These are phyloP conservation scores for Popillia japonica DNA, from an alignment of 1,140 invertebrate genomes.

Conservation along the genomic window DNA sequence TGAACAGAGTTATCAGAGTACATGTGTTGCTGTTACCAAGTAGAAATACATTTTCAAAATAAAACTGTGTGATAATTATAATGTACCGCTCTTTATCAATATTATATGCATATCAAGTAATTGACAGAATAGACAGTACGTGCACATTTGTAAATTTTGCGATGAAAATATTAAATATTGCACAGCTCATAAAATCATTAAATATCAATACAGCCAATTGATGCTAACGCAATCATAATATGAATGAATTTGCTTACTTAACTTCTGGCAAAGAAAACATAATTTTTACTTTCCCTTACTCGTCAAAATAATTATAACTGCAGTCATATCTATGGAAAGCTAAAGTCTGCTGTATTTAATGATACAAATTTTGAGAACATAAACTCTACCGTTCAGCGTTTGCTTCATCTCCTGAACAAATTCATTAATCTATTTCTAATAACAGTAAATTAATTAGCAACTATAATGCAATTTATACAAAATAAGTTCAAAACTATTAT, in stretches of 20 bases:
- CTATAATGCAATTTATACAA: no score
- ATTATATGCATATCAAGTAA: not conserved
- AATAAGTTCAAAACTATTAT: no score
- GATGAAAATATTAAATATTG: not conserved
- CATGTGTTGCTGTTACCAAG: not conserved
- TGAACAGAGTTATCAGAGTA: not conserved
- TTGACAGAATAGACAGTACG: not conserved
- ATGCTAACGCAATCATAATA: not conserved
- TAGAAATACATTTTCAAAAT: not conserved
- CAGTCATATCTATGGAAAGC: no score
- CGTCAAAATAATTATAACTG: no score
- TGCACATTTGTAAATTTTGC: not conserved
- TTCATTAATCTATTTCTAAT: no score
- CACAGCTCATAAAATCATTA: not conserved
- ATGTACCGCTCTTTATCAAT: not conserved
- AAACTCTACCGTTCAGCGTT: no score
- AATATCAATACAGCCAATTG: conserved; percentile 11
- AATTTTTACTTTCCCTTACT: no score
- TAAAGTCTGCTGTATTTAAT: no score
- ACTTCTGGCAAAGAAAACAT: no score
- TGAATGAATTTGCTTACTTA: not conserved
- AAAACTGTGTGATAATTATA: not conserved
- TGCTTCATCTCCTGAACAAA: no score
- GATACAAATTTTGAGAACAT: no score
- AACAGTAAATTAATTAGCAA: no score